Conservation (phyloP, 2,113 vertebrate species). For the Phyllostomus discolor region DNA sequence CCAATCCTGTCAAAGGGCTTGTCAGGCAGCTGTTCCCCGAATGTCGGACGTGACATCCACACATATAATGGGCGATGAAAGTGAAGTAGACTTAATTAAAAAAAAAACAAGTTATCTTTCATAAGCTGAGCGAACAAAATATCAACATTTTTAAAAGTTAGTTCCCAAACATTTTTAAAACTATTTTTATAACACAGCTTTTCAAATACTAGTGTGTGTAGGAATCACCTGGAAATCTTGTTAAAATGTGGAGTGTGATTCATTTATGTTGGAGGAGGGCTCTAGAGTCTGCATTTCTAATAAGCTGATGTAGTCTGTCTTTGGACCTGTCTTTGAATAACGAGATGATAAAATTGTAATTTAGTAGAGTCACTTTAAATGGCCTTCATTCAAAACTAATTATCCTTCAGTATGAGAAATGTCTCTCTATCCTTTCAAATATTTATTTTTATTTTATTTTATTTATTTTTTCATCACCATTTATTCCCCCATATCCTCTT, state of each 20-base stretch:
- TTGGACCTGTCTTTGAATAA: not conserved
- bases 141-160: slow-evolving; percentile 9
- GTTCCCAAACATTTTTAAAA: not conserved
- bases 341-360: not conserved
- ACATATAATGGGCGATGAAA: not conserved
- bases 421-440: not conserved
- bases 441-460: not conserved
- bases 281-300: not conserved
- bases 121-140: not conserved
- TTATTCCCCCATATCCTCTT: too few species aligned
- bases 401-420: not conserved
- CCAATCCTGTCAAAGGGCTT: not conserved
- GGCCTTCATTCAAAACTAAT: not conserved
- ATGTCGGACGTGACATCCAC: not conserved
- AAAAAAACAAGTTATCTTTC: not conserved
- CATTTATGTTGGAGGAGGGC: not conserved
- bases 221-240: not conserved
- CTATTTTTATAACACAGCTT: not conserved
- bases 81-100: too few species aligned
- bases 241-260: not conserved
- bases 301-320: not conserved
- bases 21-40: not conserved
- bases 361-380: not conserved
- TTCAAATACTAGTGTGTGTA: not conserved
- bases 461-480: too few species aligned